Evolutionary conservation across 53 echinoderm and acorn worm species (phyloP).

Genomic region (Temnopleurus reevesii): DNA sequence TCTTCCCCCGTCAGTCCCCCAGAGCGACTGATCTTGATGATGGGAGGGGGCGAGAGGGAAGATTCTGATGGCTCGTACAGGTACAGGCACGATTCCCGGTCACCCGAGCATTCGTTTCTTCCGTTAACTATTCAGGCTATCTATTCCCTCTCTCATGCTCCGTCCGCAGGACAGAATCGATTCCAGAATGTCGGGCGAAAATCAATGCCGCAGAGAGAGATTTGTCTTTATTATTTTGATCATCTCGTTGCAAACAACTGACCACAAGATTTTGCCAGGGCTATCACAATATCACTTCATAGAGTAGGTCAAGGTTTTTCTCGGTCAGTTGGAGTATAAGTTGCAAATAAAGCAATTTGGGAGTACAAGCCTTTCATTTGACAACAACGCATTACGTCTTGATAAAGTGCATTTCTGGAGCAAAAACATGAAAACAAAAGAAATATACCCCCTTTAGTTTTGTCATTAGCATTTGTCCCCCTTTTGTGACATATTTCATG

Average conservation of each 20-base stretch:
- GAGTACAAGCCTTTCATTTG: not conserved
- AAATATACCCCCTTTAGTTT: too few relatives aligned
- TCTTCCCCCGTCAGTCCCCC: constrained; percentile 6
- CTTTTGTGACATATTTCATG: too few relatives aligned
- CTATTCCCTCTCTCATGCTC: not conserved
- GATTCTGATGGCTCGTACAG: not conserved
- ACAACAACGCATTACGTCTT: not conserved
- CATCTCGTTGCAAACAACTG: not conserved
- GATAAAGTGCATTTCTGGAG: not conserved
- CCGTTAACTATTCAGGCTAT: constrained; percentile 19
- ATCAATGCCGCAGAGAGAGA: constrained; percentile 30
- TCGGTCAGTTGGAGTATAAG: not conserved
- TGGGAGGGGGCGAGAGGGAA: constrained; percentile 2
- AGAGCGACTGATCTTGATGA: not conserved
- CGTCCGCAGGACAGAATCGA: constrained; percentile 32
- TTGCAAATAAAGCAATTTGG: not conserved
- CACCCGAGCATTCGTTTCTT: constrained; percentile 29
- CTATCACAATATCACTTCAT: not conserved
- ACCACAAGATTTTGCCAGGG: not conserved
- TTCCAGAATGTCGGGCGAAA: constrained; percentile 30
- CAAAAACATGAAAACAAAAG: too few relatives aligned
- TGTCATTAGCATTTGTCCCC: too few relatives aligned
- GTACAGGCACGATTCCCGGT: constrained; percentile 10
- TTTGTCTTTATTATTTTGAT: constrained; percentile 39
- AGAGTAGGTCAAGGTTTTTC: constrained; percentile 15